Percentiles rank a stretch among this genome's conserved stretches.
Conservation (phyloP, 1,140 invertebrate species). For the Sycobia sp. region DNA sequence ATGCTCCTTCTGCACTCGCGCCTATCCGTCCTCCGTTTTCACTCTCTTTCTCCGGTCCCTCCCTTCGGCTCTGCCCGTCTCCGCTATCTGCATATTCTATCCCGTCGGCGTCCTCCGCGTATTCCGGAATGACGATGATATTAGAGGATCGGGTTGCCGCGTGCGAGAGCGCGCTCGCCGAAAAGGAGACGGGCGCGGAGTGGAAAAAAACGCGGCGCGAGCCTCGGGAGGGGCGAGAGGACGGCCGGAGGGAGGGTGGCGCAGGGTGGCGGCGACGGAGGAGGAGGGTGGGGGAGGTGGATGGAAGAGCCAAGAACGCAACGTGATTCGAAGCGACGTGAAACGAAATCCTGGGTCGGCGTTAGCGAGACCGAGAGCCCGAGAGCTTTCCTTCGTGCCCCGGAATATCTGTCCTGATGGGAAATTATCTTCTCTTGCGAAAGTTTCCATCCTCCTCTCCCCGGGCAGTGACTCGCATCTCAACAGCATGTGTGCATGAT, state of each 20-base stretch:
- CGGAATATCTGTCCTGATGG: constrained; percentile 33
- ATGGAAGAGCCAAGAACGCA: constrained; percentile 11
- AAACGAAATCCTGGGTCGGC: constrained; percentile 32
- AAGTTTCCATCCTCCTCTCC: constrained; percentile 2
- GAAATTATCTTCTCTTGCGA: constrained; percentile 36
- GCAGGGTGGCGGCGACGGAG: no score
- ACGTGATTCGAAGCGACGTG: constrained; percentile 31
- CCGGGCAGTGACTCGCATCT: constrained; percentile 7
- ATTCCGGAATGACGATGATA: constrained; percentile 37
- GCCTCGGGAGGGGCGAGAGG: no score
- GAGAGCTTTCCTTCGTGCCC: constrained; percentile 35
- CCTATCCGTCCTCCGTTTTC: constrained; percentile 50
- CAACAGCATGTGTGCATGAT: constrained; percentile 10
- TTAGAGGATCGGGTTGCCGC: constrained; percentile 34
- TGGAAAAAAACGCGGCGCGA: background rate
- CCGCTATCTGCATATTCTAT: constrained; percentile 44
- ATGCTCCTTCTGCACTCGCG: constrained; percentile 59
- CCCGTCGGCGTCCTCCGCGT: constrained; percentile 38
- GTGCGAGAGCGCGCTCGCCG: constrained; percentile 11
- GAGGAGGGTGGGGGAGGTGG: background rate
- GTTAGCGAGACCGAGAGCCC: constrained; percentile 26
- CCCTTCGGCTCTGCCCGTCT: background rate
- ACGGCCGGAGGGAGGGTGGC: no score
- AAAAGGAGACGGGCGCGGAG: constrained; percentile 19
- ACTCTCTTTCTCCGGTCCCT: constrained; percentile 47